Conservation (phyloP, 2,797 vertebrate genomes). For the Simalia tracyae region DNA sequence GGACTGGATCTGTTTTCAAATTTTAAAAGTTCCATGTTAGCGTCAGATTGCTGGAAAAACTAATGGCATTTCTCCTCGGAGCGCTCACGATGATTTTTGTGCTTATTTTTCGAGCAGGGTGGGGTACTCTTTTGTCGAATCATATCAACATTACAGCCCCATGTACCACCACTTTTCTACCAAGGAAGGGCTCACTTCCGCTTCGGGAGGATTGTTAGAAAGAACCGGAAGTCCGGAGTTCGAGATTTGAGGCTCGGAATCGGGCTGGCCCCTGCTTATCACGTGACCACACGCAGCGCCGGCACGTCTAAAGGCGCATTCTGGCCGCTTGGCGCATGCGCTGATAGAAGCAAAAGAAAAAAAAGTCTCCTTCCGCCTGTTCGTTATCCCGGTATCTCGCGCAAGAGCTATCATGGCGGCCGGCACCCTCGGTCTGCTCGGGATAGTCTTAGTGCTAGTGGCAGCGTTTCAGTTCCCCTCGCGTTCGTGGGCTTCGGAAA, state of each 20-base stretch:
- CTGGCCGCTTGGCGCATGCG: neutral
- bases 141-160: neutral
- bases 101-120: neutral
- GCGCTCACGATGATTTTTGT: neutral
- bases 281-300: neutral
- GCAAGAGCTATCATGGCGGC: constrained; percentile 50
- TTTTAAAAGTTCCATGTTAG: too few species aligned
- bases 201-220: neutral
- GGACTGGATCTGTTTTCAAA: neutral
- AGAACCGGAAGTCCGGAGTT: neutral
- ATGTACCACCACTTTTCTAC: neutral
- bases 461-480: neutral
- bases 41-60: neutral
- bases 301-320: neutral
- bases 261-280: rapidly evolving
- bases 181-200: neutral
- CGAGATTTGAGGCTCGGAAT: neutral
- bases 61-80: neutral
- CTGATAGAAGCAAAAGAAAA: neutral
- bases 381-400: neutral
- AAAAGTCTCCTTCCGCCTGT: neutral
- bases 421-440: neutral
- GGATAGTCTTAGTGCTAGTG: constrained; percentile 27
- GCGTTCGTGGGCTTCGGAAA: constrained; percentile 17
- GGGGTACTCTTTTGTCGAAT: neutral